Conservation (phyloP, 2,797 vertebrate species). For the Philypnodon macrostomus region DNA sequence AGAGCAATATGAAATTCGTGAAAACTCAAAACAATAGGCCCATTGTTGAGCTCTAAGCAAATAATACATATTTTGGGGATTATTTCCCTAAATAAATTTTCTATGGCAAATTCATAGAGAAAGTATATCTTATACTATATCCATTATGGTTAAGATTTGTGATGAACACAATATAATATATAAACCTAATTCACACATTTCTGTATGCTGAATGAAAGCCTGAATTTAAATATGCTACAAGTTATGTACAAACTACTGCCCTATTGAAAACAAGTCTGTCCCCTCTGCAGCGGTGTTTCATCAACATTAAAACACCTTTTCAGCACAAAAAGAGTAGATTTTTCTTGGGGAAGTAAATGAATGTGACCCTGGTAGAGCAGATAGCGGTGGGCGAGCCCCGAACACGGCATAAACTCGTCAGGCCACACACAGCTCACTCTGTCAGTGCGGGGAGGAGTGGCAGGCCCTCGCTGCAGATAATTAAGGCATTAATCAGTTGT, state of each 20-base stretch:
- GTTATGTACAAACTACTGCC: conserved; percentile 12
- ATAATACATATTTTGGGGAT: background rate
- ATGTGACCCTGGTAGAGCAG: conserved; percentile 69
- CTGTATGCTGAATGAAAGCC: conserved; percentile 7
- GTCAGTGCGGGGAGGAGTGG: conserved; percentile 63
- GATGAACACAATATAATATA: too few relatives aligned
- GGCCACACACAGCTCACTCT: conserved; percentile 75
- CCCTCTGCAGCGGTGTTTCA: conserved; percentile 41
- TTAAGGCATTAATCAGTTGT: conserved; percentile 85
- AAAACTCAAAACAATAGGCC: conserved; percentile 36
- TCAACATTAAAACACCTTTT: conserved; percentile 50
- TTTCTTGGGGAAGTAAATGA: conserved; percentile 63
- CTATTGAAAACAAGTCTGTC: conserved; percentile 36
- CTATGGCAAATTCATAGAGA: too few relatives aligned
- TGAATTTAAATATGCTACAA: conserved; percentile 13
- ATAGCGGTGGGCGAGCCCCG: conserved; percentile 70
- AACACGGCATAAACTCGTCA: conserved; percentile 65
- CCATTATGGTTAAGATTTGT: too few relatives aligned
- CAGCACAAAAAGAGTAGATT: conserved; percentile 53
- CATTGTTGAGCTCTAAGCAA: too few relatives aligned
- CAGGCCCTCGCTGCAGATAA: conserved; percentile 76
- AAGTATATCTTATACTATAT: too few relatives aligned
- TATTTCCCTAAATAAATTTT: too few relatives aligned
- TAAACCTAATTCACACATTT: background rate
- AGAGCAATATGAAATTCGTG: background rate